phyloP scores from a whole-genome alignment of 2,797 vertebrate genomes.

The Triplophysa yarkandensis region DNA sequence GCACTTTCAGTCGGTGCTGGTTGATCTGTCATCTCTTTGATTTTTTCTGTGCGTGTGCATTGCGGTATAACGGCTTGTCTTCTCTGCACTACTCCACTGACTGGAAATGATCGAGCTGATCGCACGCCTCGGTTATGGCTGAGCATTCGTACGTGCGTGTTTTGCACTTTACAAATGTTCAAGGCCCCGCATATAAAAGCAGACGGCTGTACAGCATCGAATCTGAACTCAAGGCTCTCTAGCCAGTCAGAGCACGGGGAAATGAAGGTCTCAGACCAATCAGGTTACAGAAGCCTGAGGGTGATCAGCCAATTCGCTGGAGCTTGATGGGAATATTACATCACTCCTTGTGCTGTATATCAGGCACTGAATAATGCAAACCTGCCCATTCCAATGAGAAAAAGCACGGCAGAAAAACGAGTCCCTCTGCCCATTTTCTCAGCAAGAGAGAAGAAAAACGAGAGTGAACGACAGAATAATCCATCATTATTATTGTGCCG shows the following conservation, averaged over 20 bases:
- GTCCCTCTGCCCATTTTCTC: constrained; percentile 34
- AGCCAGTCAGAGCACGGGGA: constrained; percentile 15
- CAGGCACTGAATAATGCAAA: constrained; percentile 56
- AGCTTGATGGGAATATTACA: constrained; percentile 50
- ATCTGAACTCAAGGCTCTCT: constrained; percentile 10
- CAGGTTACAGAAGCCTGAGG: constrained; percentile 31
- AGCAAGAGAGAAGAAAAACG: constrained; percentile 44
- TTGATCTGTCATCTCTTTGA: constrained; percentile 15
- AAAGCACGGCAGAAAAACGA: constrained; percentile 35
- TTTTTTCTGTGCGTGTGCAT: constrained; percentile 1
- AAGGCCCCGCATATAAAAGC: constrained; percentile 7
- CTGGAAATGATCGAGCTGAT: constrained; percentile 23
- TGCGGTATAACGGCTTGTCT: constrained; percentile 5
- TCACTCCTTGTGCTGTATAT: constrained; percentile 49
- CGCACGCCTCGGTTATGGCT: constrained; percentile 14
- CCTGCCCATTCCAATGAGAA: constrained; percentile 57
- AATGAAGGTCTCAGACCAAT: constrained; percentile 24
- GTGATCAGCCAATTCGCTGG: constrained; percentile 27
- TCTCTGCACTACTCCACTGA: constrained; percentile 22
- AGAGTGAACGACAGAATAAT: constrained; percentile 54
- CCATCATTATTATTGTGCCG: constrained; percentile 60
- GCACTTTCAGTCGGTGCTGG: constrained; percentile 3
- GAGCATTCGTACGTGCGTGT: constrained; percentile 5
- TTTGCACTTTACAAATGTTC: constrained; percentile 17
- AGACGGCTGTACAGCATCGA: neutral